A percentile compares a stretch with the other conserved stretches of the same genome.
phyloP scores from a whole-genome alignment of 2,888 invertebrate species.

The Dynastes tityus region DNA sequence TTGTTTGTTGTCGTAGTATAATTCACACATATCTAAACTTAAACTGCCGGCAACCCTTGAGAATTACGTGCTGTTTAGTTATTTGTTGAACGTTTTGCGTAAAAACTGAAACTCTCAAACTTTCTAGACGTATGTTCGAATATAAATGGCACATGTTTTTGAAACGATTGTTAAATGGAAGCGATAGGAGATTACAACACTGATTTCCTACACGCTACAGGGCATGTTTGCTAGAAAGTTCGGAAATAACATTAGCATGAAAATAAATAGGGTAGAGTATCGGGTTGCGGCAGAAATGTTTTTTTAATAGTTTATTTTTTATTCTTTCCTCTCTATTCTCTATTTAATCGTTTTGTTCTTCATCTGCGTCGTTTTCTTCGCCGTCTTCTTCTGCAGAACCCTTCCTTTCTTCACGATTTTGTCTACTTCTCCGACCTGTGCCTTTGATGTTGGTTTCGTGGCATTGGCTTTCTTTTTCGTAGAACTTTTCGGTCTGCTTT shows the following conservation, averaged over 20 bases:
- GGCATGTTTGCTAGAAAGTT: no score
- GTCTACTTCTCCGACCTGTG: conserved; percentile 69
- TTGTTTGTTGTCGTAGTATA: conserved; percentile 33
- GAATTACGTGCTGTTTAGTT: background rate
- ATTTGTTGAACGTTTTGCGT: background rate
- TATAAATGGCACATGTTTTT: background rate
- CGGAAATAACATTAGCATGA: background rate
- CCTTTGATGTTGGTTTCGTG: no score
- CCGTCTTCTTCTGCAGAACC: conserved; percentile 69
- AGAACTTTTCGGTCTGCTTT: no score
- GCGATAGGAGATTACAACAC: no score
- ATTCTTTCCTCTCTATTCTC: conserved; percentile 10
- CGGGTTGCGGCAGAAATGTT: conserved; percentile 28
- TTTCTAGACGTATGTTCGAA: no score
- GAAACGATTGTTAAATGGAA: background rate
- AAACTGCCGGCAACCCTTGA: conserved; percentile 32
- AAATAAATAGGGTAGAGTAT: background rate
- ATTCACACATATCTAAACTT: conserved; percentile 42
- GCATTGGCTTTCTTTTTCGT: no score
- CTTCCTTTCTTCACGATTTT: conserved; percentile 68
- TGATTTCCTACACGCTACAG: no score
- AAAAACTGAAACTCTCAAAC: no score
- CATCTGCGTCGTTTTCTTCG: conserved; percentile 67
- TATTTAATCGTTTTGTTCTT: conserved; percentile 65
- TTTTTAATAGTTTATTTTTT: conserved; percentile 23